These are phyloP conservation scores for Pantherophis guttatus DNA, from an alignment of 2,113 vertebrate species.

Conservation along the genomic window DNA sequence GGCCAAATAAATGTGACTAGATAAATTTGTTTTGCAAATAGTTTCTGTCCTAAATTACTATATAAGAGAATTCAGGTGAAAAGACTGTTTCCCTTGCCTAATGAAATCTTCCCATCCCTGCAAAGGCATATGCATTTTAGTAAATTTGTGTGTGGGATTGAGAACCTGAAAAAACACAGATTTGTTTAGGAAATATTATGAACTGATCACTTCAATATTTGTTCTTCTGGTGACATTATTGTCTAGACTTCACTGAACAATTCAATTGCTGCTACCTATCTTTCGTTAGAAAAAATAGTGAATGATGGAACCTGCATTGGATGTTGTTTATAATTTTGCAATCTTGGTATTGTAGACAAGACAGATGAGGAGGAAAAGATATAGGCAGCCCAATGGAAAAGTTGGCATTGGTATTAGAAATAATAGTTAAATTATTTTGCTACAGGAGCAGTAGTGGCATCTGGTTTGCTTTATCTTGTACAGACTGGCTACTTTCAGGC, in stretches of 20 bases:
- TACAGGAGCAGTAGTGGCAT: slow-evolving; percentile 51
- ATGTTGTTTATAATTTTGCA: slow-evolving; percentile 47
- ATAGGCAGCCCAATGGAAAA: slow-evolving; percentile 59
- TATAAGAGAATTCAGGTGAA: slow-evolving; percentile 13
- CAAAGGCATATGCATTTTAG: neutral
- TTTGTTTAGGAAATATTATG: slow-evolving; percentile 49
- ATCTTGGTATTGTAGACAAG: slow-evolving; percentile 58
- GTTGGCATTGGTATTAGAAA: slow-evolving; percentile 60
- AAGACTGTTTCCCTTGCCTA: slow-evolving; percentile 8
- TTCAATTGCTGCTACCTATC: slow-evolving; percentile 59
- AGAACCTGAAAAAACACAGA: neutral
- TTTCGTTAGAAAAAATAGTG: slow-evolving; percentile 58
- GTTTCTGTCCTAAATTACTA: neutral
- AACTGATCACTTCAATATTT: slow-evolving; percentile 32
- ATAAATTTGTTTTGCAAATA: neutral
- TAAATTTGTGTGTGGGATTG: neutral
- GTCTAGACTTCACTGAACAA: slow-evolving; percentile 54
- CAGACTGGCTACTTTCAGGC: slow-evolving; percentile 28
- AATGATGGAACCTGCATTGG: slow-evolving; percentile 55
- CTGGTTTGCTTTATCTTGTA: slow-evolving; percentile 47
- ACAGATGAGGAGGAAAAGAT: slow-evolving; percentile 64
- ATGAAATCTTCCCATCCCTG: slow-evolving; percentile 7
- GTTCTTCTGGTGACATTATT: slow-evolving; percentile 36
- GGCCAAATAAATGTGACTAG: neutral
- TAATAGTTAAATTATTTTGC: slow-evolving; percentile 57